Evolutionary conservation across 2,888 invertebrate genomes (phyloP).

Genomic region (Epiblema foenella): DNA sequence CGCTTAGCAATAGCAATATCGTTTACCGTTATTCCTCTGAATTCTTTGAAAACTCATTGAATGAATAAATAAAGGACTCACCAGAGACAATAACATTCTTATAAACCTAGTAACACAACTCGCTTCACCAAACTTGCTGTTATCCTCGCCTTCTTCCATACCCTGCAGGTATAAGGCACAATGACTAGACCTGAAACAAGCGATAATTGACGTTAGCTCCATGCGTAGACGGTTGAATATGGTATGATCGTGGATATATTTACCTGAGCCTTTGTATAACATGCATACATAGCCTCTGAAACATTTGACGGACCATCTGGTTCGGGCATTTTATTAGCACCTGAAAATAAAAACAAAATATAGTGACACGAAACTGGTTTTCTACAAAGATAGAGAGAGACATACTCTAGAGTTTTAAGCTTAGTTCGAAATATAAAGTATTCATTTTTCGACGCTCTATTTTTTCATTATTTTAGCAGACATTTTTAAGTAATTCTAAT

Average conservation of each 20-base stretch:
- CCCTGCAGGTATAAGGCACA: constrained; percentile 87
- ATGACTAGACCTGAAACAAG: constrained; percentile 85
- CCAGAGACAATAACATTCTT: constrained; percentile 93
- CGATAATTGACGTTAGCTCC: constrained; percentile 46
- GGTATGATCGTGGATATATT: constrained; percentile 45
- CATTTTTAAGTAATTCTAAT: too few relatives aligned
- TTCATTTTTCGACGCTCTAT: too few relatives aligned
- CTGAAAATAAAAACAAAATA: constrained; percentile 68
- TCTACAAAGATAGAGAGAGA: background rate
- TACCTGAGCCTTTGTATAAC: constrained; percentile 95
- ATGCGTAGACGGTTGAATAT: constrained; percentile 25
- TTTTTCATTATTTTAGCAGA: too few relatives aligned
- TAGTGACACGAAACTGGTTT: background rate
- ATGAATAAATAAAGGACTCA: constrained; percentile 69
- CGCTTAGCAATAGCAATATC: background rate
- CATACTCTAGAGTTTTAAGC: too few relatives aligned
- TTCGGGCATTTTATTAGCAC: constrained; percentile 98
- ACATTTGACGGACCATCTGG: constrained; percentile 98
- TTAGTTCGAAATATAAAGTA: too few relatives aligned
- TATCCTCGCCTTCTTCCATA: constrained; percentile 82
- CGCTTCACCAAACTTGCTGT: constrained; percentile 88
- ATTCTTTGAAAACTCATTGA: background rate
- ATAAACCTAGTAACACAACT: constrained; percentile 97
- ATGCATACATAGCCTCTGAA: constrained; percentile 97
- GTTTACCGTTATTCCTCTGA: background rate